phyloP scores from a whole-genome alignment of 2,888 invertebrate genomes.

The Ophion ventricosus region DNA sequence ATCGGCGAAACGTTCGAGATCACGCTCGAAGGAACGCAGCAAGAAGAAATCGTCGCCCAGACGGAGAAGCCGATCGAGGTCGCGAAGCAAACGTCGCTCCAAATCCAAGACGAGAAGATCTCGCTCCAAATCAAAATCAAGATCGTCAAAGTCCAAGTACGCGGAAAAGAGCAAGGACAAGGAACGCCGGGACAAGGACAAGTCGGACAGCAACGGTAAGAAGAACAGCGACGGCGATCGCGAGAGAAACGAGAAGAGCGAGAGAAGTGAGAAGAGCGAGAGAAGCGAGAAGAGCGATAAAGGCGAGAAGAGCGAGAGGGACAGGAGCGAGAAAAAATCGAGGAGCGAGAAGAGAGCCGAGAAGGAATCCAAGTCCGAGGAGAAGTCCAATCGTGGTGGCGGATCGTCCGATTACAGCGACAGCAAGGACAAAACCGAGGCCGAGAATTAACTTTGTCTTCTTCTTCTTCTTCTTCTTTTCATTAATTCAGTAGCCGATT shows the following conservation, averaged over 20 bases:
- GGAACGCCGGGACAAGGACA: conserved; percentile 77
- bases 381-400: conserved; percentile 72
- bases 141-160: conserved; percentile 81
- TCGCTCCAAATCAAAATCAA: conserved; percentile 83
- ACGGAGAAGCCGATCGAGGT: conserved; percentile 84
- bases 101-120: conserved; percentile 84
- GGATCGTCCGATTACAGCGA: conserved; percentile 69
- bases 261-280: conserved; percentile 72
- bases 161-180: conserved; percentile 80
- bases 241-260: conserved; percentile 73
- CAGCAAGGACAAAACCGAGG: conserved; percentile 73
- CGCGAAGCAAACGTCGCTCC: conserved; percentile 85
- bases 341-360: conserved; percentile 77
- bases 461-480: background rate
- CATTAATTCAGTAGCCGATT: conserved; percentile 26
- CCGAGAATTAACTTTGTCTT: conserved; percentile 70
- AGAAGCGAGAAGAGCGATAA: conserved; percentile 76
- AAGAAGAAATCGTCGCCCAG: conserved; percentile 77
- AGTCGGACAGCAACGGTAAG: conserved; percentile 78
- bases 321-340: conserved; percentile 77
- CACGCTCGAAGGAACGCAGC: conserved; percentile 79
- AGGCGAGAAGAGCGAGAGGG: conserved; percentile 81
- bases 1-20: conserved; percentile 81
- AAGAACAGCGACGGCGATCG: conserved; percentile 76
- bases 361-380: conserved; percentile 74